Conservation (phyloP, 1,140 invertebrate genomes). For the Chironomus striatipennis region DNA sequence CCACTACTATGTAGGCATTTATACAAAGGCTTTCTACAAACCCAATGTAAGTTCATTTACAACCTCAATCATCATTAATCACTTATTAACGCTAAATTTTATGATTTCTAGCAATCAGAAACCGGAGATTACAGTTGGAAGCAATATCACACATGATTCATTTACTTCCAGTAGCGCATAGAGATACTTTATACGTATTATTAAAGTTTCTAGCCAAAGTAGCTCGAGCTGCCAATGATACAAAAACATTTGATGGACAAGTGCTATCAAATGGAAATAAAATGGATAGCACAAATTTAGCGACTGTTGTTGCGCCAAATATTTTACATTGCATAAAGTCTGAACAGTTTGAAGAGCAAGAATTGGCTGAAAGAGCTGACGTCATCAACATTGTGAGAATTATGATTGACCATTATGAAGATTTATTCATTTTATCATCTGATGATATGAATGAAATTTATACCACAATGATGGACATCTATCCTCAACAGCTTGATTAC, state of each 20-base stretch:
- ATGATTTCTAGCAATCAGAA: constrained; percentile 57
- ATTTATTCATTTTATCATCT: constrained; percentile 66
- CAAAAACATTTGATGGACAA: constrained; percentile 28
- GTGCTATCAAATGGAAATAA: constrained; percentile 60
- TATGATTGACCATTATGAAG: constrained; percentile 69
- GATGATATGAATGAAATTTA: constrained; percentile 79
- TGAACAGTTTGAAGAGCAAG: constrained; percentile 42
- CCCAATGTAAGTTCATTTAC: constrained; percentile 64
- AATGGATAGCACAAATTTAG: constrained; percentile 87
- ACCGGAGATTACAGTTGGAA: constrained; percentile 69
- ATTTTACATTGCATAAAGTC: constrained; percentile 72
- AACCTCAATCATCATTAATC: neutral
- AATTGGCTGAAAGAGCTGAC: constrained; percentile 67
- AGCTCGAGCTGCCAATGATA: constrained; percentile 45
- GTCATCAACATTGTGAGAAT: constrained; percentile 79
- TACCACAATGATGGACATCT: constrained; percentile 69
- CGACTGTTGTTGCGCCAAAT: constrained; percentile 89
- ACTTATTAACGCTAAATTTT: neutral
- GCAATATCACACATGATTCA: constrained; percentile 75
- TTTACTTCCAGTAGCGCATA: constrained; percentile 72
- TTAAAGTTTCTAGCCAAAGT: constrained; percentile 73
- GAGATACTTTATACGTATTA: constrained; percentile 77
- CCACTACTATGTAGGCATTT: constrained; percentile 81
- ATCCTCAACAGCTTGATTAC: constrained; percentile 67
- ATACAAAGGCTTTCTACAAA: constrained; percentile 81